Base-by-base conservation (phyloP, 2,888 invertebrate species). In the Yponomeuta cagnagella region DNA sequence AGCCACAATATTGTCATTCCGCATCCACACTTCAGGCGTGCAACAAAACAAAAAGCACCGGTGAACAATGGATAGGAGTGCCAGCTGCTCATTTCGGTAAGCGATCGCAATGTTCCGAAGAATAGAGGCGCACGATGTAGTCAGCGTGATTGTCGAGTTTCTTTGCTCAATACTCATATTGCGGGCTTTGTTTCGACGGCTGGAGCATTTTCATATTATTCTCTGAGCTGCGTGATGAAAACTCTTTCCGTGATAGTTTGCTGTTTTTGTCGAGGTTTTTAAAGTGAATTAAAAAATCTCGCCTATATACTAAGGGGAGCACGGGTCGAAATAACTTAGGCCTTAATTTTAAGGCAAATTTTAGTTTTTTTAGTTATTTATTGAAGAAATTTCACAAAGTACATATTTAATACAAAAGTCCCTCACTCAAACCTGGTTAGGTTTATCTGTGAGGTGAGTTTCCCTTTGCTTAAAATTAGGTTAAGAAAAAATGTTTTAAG, bases 61-160 rank as follows among this genome's bases (percentile, higher is more conserved):
- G 1, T 15, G 5, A 83, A 86, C 83, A 87, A 85, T 84, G 82
- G 82, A 79, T 76, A 79, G 73, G 77, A 43, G 43, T 78, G 82
- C 76, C 82, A 83, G 82, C 79, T 85, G 84, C 84, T 85, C 85
- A 82, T 83, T 84, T 80, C 77, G 78, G 82, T 84, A 84, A 85
- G 82, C 85, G 84, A 83, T 83, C 82, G 79, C 78, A 75, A 74
- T 76, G 77, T 76, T 77, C 77, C 77, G 75, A 73, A 66, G 78
- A 82, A 79, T 81, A 6, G 63, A 15, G 48, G 31, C 70, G 64
- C 52, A 58, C 52, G 63, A 66, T 66, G 33, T 66, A 48, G 63
- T 77, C 77, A 80, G 78, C 78, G 78, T 83, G 82, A 83, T 84
- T 82, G 83, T 82, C 76, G 77, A 78, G 80, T 80, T 78, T 77